Conservation (phyloP, 2,888 invertebrate species). For the Campopleginae sp. region DNA sequence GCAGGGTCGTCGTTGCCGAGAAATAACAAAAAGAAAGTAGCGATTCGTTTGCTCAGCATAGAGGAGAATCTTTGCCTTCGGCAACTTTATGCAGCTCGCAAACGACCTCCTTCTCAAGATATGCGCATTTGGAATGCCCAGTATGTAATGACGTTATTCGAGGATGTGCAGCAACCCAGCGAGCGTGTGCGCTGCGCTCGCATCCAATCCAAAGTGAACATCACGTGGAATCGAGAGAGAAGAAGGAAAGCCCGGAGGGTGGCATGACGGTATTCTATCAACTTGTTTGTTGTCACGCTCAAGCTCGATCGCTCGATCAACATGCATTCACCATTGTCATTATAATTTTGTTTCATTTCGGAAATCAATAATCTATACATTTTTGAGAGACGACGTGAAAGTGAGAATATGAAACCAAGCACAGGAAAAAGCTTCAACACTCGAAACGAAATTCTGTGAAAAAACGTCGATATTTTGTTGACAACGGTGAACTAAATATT, state of each 20-base stretch:
- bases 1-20: constrained; percentile 23
- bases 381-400: neutral
- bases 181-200: constrained; percentile 44
- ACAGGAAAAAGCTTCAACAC: constrained; percentile 34
- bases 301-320: constrained; percentile 2
- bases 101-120: constrained; percentile 50
- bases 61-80: constrained; percentile 62
- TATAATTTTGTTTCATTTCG: neutral
- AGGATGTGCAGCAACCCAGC: constrained; percentile 52
- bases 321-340: constrained; percentile 50
- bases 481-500: too few species aligned
- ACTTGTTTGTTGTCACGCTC: constrained; percentile 14
- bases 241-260: constrained; percentile 39
- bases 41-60: constrained; percentile 43
- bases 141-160: constrained; percentile 68
- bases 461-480: too few species aligned
- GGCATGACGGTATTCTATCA: constrained; percentile 31
- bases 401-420: too few species aligned
- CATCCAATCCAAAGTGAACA: constrained; percentile 35
- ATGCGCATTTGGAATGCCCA: constrained; percentile 68
- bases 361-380: neutral
- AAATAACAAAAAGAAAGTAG: constrained; percentile 28
- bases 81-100: constrained; percentile 63
- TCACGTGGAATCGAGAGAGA: constrained; percentile 6
- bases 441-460: too few species aligned